phyloP scores from a whole-genome alignment of 2,797 vertebrate genomes.

The Myripristis jacobus region DNA sequence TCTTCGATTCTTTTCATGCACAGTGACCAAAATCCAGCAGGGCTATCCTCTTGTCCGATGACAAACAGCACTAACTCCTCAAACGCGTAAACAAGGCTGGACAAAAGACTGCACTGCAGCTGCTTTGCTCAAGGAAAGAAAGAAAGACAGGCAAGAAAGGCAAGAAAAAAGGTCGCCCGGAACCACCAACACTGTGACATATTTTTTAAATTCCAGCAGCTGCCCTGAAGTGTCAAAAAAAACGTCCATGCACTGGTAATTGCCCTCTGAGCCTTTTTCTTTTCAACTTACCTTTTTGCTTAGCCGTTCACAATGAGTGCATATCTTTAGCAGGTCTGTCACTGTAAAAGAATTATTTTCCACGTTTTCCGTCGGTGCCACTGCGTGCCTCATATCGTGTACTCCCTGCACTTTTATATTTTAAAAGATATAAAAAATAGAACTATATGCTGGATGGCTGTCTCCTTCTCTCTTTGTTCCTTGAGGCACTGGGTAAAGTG shows the following conservation, averaged over 20 bases:
- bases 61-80: slow-evolving; percentile 39
- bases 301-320: slow-evolving; percentile 83
- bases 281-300: slow-evolving; percentile 83
- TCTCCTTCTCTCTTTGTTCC: slow-evolving; percentile 79
- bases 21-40: background rate
- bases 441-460: slow-evolving; percentile 47
- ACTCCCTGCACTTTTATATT: slow-evolving; percentile 50
- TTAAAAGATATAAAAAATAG: slow-evolving; percentile 32
- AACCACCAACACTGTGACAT: background rate
- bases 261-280: accelerated
- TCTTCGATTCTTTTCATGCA: background rate
- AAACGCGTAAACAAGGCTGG: slow-evolving; percentile 74
- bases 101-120: slow-evolving; percentile 82
- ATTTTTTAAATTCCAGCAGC: accelerated
- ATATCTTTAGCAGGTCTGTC: slow-evolving; percentile 83
- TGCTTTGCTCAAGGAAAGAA: slow-evolving; percentile 34
- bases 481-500: slow-evolving; percentile 73
- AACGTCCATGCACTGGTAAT: background rate
- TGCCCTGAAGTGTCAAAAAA: background rate
- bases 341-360: slow-evolving; percentile 78
- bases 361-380: slow-evolving; percentile 77
- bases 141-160: too few species aligned
- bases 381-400: slow-evolving; percentile 84
- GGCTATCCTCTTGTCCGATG: background rate
- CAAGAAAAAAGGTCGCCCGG: slow-evolving; percentile 5